Base-by-base conservation (phyloP, 2,888 invertebrate genomes). In the Branchipolynoe longqiensis region DNA sequence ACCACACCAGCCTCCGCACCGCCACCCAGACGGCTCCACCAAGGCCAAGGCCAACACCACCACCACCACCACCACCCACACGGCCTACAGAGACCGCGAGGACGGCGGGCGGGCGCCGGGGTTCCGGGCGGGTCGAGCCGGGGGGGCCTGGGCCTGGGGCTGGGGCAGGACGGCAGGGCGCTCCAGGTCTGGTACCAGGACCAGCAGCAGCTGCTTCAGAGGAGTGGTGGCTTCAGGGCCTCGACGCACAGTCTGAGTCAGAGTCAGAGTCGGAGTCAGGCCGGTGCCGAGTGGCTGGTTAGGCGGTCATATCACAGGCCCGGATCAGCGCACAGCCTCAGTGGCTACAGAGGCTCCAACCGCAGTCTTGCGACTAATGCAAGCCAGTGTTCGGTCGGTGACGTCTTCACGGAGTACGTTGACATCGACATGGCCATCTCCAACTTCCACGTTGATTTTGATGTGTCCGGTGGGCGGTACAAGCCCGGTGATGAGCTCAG, bases 381-480 rank as follows among this genome's bases (percentile, higher is more conserved):
- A n/a, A n/a, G 69, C 38, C n/a, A 38, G 2, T 33, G 69, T 33
- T 69, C 18, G 18, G 69, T 22, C 1, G 36, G 38, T 12, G 69
- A 38, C 0, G 69, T 22, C 18, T 28, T 6, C 48, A 31, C 48
- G 1, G 78, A 41, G 41, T 18, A 38, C 18, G 64, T 83, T 1
- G 40, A 83, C 28, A 40, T 69, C 40, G 64, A 83, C 62, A 86
- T 87, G 85, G 86, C 87, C 22, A 88, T 92, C 14, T 89, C 89
- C 2, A 87, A 90, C 58, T 92, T 92, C 87, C 90, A 90, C 56
- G 91, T 92, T 54, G 90, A 91, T 87, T 89, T 91, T 22, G 90
- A 92, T 74, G 88, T 89, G 1, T 88, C 90, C 8, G 85, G 84
- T 0, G 90, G 90, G 25, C 83, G 88, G 33, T 92, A 89, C 85